These are phyloP conservation scores for Sesamia nonagrioides DNA, from an alignment of 1,140 invertebrate species.

Conservation along the genomic window DNA sequence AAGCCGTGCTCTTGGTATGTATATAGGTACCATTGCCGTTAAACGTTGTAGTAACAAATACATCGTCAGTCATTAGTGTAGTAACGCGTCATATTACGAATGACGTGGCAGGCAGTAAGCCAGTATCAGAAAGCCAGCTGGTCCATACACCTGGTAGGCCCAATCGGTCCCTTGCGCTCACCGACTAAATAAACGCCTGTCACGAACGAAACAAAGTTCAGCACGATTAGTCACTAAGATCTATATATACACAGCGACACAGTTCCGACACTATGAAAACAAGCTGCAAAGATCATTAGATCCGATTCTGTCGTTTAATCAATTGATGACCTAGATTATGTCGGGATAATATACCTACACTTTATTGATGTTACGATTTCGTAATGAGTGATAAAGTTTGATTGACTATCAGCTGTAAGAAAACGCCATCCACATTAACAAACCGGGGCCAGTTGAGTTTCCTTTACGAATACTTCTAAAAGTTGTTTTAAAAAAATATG, in stretches of 20 bases:
- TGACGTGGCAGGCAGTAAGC: neutral
- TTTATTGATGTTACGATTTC: neutral
- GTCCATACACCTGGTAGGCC: neutral
- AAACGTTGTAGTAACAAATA: neutral
- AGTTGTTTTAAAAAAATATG: too few relatives aligned
- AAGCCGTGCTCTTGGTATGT: too few relatives aligned
- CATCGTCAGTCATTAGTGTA: neutral
- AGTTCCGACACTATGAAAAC: constrained; percentile 15
- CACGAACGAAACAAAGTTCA: constrained; percentile 27
- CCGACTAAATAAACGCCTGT: neutral
- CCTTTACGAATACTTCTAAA: too few relatives aligned
- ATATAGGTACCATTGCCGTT: too few relatives aligned
- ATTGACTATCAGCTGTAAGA: neutral
- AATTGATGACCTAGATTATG: constrained; percentile 2
- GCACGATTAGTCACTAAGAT: constrained; percentile 10
- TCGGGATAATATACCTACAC: neutral
- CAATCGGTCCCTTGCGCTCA: neutral
- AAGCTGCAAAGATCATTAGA: constrained; percentile 35
- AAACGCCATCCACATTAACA: too few relatives aligned
- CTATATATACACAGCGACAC: constrained; percentile 22
- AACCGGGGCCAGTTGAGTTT: too few relatives aligned
- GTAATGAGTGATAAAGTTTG: neutral
- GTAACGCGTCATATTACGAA: constrained; percentile 4
- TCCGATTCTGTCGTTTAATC: constrained; percentile 22
- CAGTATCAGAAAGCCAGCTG: neutral